Percentiles rank a stretch among this genome's conserved stretches.
These are phyloP conservation scores for Chaetoderma sp. DNA, from an alignment of 2,888 invertebrate species.

Conservation along the genomic window DNA sequence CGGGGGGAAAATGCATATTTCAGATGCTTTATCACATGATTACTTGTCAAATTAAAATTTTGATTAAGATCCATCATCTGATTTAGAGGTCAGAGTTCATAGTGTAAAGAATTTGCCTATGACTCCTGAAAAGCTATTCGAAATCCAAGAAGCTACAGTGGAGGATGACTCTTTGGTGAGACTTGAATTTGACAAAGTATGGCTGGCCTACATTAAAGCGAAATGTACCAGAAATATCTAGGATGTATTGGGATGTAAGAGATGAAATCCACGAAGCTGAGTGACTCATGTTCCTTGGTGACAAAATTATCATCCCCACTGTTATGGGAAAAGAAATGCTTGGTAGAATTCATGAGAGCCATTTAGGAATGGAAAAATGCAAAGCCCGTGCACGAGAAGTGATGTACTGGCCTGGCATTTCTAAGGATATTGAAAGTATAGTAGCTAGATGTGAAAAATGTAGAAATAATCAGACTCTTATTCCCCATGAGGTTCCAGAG, in stretches of 20 bases:
- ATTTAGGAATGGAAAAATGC: constrained; percentile 27
- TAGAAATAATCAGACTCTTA: no score
- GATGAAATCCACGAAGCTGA: constrained; percentile 20
- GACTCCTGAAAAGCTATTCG: neutral
- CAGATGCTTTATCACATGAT: constrained; percentile 38
- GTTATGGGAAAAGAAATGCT: constrained; percentile 4
- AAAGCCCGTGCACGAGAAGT: constrained; percentile 16
- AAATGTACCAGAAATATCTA: no score
- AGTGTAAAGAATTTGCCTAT: neutral
- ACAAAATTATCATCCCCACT: constrained; percentile 18
- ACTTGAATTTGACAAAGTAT: no score
- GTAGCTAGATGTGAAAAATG: no score
- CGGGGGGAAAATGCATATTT: constrained; percentile 37
- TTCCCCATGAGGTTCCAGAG: no score
- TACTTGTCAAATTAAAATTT: constrained; percentile 7
- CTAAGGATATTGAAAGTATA: no score
- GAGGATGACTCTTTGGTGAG: neutral
- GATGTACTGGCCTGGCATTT: constrained; percentile 30
- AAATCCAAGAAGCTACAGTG: neutral
- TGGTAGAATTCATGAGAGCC: constrained; percentile 16
- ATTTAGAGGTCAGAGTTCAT: no score
- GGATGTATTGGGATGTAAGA: constrained; percentile 16
- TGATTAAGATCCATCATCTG: no score
- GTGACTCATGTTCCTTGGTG: constrained; percentile 10
- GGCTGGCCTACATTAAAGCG: no score